Evolutionary conservation across 2,888 invertebrate genomes (phyloP).

Genomic region (Microctonus aethiopoides): DNA sequence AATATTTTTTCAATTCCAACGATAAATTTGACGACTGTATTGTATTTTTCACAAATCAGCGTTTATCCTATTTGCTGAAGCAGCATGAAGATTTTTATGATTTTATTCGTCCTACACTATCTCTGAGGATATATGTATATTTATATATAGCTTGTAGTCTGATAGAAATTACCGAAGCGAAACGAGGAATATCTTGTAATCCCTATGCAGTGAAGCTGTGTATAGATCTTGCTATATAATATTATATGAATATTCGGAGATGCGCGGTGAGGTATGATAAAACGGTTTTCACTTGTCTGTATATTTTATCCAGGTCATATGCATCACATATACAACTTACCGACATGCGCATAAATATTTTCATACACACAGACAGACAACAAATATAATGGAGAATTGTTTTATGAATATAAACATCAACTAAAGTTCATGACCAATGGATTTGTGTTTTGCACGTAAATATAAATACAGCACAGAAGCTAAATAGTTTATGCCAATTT

Average conservation of each 20-base stretch:
- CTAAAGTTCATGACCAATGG: conserved; percentile 7
- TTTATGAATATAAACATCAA: conserved; percentile 1
- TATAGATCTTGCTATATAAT: neutral
- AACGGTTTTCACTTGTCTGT: neutral
- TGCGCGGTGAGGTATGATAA: neutral
- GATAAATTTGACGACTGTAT: conserved; percentile 8
- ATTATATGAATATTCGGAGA: neutral
- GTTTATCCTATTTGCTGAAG: conserved; percentile 28
- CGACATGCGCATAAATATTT: neutral
- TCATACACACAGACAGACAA: neutral
- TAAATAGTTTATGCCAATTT: neutral
- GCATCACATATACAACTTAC: neutral
- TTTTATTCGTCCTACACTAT: neutral
- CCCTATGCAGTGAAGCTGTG: neutral
- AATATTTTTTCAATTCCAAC: neutral
- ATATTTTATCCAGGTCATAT: conserved; percentile 2
- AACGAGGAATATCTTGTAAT: conserved; percentile 27
- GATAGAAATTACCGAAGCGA: conserved; percentile 23
- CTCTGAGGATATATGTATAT: neutral
- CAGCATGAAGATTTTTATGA: conserved; percentile 24
- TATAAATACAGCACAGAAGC: neutral
- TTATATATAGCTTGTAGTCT: conserved; percentile 7
- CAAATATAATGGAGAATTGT: neutral
- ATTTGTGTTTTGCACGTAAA: neutral
- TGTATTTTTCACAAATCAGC: conserved; percentile 26